Conservation (phyloP, 1,140 invertebrate species). For the Drosophila setifemur region DNA sequence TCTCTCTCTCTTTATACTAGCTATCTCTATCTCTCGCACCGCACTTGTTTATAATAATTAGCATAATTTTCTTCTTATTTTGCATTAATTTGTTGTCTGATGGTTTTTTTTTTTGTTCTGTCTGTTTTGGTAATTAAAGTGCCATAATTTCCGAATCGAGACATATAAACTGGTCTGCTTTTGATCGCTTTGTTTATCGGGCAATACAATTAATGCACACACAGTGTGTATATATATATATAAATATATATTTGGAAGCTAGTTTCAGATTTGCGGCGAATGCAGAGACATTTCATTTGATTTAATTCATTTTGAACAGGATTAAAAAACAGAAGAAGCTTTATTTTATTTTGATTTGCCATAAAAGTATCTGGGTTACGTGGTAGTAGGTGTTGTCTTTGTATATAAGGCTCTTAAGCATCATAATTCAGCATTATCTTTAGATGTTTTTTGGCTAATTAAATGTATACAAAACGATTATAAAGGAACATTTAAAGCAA, state of each 20-base stretch:
- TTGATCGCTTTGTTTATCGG: slow-evolving; percentile 56
- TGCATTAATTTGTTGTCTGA: slow-evolving; percentile 59
- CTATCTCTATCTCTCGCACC: slow-evolving; percentile 8
- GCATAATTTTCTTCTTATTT: slow-evolving; percentile 78
- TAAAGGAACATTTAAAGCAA: no score
- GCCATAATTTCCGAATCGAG: slow-evolving; percentile 58
- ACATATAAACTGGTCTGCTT: slow-evolving; percentile 60
- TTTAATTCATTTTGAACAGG: slow-evolving; percentile 30
- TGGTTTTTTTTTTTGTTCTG: no score
- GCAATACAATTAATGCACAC: slow-evolving; percentile 45
- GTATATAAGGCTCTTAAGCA: no score
- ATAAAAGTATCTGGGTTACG: not conserved
- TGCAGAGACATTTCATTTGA: slow-evolving; percentile 38
- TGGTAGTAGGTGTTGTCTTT: not conserved
- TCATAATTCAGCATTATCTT: not conserved
- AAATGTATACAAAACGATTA: no score
- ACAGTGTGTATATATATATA: not conserved
- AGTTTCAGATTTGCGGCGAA: slow-evolving; percentile 31
- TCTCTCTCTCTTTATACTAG: not conserved
- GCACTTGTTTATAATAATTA: slow-evolving; percentile 80
- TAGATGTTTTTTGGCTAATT: no score
- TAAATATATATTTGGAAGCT: not conserved
- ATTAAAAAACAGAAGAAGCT: slow-evolving; percentile 14
- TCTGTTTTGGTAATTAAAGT: slow-evolving; percentile 70
- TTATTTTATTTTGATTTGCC: slow-evolving; percentile 24